Conservation (phyloP, 2,888 invertebrate species). For the Xestia rhomboidea region DNA sequence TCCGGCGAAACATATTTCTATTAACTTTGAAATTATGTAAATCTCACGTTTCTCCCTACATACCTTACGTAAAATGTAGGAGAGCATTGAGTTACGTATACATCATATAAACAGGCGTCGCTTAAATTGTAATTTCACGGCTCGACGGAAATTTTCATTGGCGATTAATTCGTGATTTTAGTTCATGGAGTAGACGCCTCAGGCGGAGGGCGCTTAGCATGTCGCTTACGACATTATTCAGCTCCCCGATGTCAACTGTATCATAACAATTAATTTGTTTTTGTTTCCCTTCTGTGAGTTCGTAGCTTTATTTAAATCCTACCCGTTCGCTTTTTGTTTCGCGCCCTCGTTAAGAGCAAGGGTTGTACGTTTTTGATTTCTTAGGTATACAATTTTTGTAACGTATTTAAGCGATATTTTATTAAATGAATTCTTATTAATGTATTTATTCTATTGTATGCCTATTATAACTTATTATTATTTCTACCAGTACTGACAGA, state of each 20-base stretch:
- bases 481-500: neutral
- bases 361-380: conserved; percentile 46
- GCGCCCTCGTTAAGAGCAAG: conserved; percentile 32
- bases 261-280: conserved; percentile 65
- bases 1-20: neutral
- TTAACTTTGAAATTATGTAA: conserved; percentile 14
- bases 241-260: conserved; percentile 62
- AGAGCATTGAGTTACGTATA: conserved; percentile 62
- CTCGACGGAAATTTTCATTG: conserved; percentile 87
- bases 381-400: conserved; percentile 10
- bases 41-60: conserved; percentile 4
- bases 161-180: conserved; percentile 87
- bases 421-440: neutral
- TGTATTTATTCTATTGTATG: conserved; percentile 5
- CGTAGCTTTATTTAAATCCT: conserved; percentile 51
- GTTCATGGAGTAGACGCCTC: conserved; percentile 71
- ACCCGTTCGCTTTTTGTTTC: conserved; percentile 35
- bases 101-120: conserved; percentile 82
- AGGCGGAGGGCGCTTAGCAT: conserved; percentile 71
- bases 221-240: conserved; percentile 73
- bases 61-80: conserved; percentile 26
- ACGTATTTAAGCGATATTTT: neutral
- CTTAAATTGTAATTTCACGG: conserved; percentile 89
- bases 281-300: conserved; percentile 52
- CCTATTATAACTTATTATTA: neutral